phyloP scores from a whole-genome alignment of 2,888 invertebrate species.

The Seira musarum region DNA sequence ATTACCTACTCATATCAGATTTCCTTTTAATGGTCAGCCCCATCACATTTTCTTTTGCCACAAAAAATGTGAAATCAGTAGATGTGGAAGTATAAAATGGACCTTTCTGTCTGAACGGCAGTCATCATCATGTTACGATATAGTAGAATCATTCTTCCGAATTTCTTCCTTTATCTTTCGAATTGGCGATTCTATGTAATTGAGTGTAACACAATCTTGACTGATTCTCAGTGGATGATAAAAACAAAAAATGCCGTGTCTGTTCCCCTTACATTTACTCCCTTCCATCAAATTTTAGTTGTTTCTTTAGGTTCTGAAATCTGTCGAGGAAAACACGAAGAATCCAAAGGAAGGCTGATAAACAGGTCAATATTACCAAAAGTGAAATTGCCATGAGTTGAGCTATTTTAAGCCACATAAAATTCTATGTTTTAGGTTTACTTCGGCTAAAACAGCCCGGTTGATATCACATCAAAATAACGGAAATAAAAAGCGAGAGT shows the following conservation, averaged over 20 bases:
- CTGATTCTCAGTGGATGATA: slow-evolving; percentile 35
- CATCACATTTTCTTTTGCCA: no score
- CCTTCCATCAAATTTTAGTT: not conserved
- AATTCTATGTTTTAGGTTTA: no score
- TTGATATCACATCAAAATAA: no score
- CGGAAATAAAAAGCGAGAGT: no score
- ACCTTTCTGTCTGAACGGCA: slow-evolving; percentile 24
- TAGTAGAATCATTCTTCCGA: slow-evolving; percentile 42
- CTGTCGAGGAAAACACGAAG: not conserved
- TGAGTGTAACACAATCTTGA: slow-evolving; percentile 52
- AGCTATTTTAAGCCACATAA: no score
- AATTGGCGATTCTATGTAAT: slow-evolving; percentile 44
- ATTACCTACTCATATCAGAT: no score
- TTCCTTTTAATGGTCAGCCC: no score
- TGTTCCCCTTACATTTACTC: not conserved
- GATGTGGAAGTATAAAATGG: slow-evolving; percentile 1
- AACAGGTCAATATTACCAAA: slow-evolving; percentile 37
- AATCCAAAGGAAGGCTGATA: not conserved
- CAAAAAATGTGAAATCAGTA: not conserved
- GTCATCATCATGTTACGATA: no score
- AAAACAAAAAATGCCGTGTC: slow-evolving; percentile 20
- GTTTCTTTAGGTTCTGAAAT: not conserved
- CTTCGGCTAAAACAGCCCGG: no score
- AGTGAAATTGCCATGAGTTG: no score
- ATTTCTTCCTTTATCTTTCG: slow-evolving; percentile 33